phyloP scores from a whole-genome alignment of 1,140 invertebrate genomes.

The Zaprionus davidi region DNA sequence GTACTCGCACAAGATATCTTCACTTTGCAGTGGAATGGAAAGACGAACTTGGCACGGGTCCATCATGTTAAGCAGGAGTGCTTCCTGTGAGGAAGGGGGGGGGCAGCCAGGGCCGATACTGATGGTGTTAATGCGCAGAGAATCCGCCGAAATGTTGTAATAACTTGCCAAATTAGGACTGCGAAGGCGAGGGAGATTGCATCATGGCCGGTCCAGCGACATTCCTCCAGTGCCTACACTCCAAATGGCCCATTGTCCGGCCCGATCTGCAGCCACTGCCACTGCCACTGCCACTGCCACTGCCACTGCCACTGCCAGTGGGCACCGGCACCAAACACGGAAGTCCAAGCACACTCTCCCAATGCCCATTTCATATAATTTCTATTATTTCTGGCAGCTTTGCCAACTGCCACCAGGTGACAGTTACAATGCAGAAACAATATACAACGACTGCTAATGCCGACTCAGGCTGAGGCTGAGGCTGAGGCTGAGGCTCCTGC shows the following conservation, averaged over 20 bases:
- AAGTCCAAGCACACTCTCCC: slow-evolving; percentile 73
- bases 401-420: slow-evolving; percentile 76
- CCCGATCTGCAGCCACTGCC: slow-evolving; percentile 7
- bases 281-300: no score
- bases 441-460: slow-evolving; percentile 67
- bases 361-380: slow-evolving; percentile 81
- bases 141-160: slow-evolving; percentile 58
- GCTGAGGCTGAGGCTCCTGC: slow-evolving; percentile 9
- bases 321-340: slow-evolving; percentile 57
- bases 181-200: slow-evolving; percentile 44
- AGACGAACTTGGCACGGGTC: slow-evolving; percentile 77
- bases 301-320: slow-evolving; percentile 7
- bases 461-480: slow-evolving; percentile 1
- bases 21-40: slow-evolving; percentile 26
- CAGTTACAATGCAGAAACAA: slow-evolving; percentile 80
- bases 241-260: slow-evolving; percentile 70
- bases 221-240: slow-evolving; percentile 22
- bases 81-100: slow-evolving; percentile 41
- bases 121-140: slow-evolving; percentile 51
- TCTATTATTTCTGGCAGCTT: slow-evolving; percentile 78
- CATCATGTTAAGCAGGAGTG: slow-evolving; percentile 55
- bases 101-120: slow-evolving; percentile 5
- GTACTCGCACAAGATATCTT: slow-evolving; percentile 47
- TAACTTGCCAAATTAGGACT: slow-evolving; percentile 67
- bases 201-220: slow-evolving; percentile 38